Conservation (phyloP, 2,888 invertebrate genomes). For the Drosophila formosana region DNA sequence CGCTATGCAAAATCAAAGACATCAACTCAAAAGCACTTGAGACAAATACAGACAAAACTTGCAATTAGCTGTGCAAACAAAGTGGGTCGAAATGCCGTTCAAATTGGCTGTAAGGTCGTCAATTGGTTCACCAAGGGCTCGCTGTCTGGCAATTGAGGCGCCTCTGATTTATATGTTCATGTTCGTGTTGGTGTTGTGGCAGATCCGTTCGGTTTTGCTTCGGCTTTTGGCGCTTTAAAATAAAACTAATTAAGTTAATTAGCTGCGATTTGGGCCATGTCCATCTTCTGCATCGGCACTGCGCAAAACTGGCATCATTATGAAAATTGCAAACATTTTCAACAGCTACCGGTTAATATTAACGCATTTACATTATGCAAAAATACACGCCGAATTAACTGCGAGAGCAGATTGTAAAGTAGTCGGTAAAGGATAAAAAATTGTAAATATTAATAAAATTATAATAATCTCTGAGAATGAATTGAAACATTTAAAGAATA, state of each 20-base stretch:
- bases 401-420: conserved; percentile 10
- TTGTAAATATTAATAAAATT: no score
- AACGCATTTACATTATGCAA: conserved; percentile 77
- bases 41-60: conserved; percentile 41
- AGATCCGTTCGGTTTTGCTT: background rate
- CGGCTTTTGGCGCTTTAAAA: conserved; percentile 51
- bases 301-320: conserved; percentile 61
- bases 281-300: conserved; percentile 14
- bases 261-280: conserved; percentile 66
- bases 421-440: background rate
- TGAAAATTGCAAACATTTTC: conserved; percentile 69
- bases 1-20: conserved; percentile 50
- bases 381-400: conserved; percentile 47
- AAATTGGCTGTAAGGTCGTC: conserved; percentile 41
- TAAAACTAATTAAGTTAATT: conserved; percentile 78
- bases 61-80: conserved; percentile 60
- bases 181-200: conserved; percentile 9
- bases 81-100: background rate
- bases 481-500: no score
- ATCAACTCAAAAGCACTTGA: conserved; percentile 50
- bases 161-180: conserved; percentile 46
- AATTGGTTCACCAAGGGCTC: conserved; percentile 31
- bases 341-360: conserved; percentile 76
- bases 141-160: conserved; percentile 27
- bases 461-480: no score